Evolutionary conservation across 2,888 invertebrate species (phyloP).

Genomic region (Scaptomyza flava): DNA sequence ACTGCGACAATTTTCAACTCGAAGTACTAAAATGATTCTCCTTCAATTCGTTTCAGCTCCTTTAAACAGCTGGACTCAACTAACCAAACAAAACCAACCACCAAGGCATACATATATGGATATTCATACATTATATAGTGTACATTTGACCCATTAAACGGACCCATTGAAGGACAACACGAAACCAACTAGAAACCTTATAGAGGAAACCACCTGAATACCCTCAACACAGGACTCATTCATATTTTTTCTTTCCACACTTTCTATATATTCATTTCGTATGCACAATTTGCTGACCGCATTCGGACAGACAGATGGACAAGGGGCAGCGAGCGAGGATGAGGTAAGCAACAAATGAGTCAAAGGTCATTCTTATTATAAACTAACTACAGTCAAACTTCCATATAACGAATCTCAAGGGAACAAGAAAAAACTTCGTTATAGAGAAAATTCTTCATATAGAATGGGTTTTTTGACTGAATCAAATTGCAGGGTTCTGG

Average conservation of each 20-base stretch:
- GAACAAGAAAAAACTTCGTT: no score
- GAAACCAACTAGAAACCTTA: neutral
- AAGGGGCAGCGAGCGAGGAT: neutral
- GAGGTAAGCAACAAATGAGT: conserved; percentile 6
- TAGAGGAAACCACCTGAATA: neutral
- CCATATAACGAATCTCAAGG: no score
- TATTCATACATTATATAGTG: neutral
- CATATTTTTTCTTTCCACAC: neutral
- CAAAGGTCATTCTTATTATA: neutral
- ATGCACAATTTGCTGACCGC: neutral
- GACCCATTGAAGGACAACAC: conserved; percentile 27
- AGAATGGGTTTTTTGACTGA: no score
- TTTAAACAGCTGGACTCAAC: conserved; percentile 27
- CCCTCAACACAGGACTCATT: neutral
- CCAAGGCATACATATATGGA: neutral
- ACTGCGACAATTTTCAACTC: conserved; percentile 4
- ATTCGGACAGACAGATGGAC: neutral
- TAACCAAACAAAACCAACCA: conserved; percentile 15
- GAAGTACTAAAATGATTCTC: no score
- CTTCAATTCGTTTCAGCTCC: neutral
- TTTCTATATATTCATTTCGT: neutral
- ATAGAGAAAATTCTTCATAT: no score
- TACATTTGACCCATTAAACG: conserved; percentile 35
- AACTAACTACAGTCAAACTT: no score
- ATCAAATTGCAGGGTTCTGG: no score